These are phyloP conservation scores for Brachionus calyciflorus DNA, from an alignment of 1,140 invertebrate genomes.

Conservation along the genomic window DNA sequence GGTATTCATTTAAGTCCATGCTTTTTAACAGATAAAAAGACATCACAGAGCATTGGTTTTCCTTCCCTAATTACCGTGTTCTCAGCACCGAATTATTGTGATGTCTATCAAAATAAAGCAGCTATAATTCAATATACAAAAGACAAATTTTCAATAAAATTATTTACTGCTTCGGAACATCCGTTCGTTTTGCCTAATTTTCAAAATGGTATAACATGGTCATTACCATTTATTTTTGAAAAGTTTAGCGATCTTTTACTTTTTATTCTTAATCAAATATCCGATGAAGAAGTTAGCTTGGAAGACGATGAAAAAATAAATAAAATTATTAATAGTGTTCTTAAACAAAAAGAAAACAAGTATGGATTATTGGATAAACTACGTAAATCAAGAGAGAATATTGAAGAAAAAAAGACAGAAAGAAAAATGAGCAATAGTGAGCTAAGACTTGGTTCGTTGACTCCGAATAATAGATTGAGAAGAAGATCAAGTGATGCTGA, in stretches of 20 bases:
- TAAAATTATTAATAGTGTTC: not conserved
- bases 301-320: not conserved
- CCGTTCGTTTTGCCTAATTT: conserved; percentile 46
- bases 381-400: not conserved
- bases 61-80: conserved; percentile 42
- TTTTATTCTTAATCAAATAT: conserved; percentile 7
- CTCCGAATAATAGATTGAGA: not conserved
- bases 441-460: not conserved
- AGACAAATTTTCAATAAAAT: not conserved
- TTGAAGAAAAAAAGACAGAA: not conserved
- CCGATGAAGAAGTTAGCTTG: not conserved
- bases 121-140: conserved; percentile 18
- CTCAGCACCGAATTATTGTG: conserved; percentile 47
- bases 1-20: conserved; percentile 4
- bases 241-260: conserved; percentile 24
- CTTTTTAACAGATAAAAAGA: not conserved
- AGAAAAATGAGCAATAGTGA: not conserved
- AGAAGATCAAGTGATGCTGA: conserved; percentile 32
- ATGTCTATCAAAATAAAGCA: conserved; percentile 45
- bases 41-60: not conserved
- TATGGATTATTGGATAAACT: not conserved
- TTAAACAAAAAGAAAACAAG: not conserved
- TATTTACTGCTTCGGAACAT: conserved; percentile 4
- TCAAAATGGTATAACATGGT: conserved; percentile 33
- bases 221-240: conserved; percentile 38